Conservation (phyloP, 2,888 invertebrate genomes). For the Standfussiana lucernea region DNA sequence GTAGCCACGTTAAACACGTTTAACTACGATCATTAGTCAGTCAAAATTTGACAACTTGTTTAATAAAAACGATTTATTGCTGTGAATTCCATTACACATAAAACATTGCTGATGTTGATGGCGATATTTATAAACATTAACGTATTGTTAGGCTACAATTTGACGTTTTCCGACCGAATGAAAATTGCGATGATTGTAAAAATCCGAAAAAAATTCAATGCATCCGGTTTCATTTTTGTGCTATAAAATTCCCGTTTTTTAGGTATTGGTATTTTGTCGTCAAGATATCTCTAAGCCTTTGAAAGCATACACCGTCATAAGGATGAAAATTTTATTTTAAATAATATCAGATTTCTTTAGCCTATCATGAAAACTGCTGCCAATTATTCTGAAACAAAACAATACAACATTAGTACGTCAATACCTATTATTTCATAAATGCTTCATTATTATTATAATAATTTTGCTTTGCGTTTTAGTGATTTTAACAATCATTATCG, state of each 20-base stretch:
- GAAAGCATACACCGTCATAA: background rate
- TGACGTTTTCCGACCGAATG: background rate
- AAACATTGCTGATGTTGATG: background rate
- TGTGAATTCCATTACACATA: background rate
- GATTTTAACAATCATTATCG: background rate
- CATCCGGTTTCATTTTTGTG: background rate
- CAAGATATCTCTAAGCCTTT: background rate
- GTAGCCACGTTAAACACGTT: background rate
- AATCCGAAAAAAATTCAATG: background rate
- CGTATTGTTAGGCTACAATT: too few relatives aligned
- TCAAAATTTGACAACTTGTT: constrained; percentile 5
- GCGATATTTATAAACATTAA: background rate
- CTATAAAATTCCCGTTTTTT: background rate
- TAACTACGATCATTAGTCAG: constrained; percentile 4
- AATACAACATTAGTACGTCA: background rate
- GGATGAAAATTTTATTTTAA: background rate
- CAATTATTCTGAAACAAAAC: constrained; percentile 22
- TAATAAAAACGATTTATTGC: background rate
- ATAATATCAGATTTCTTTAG: background rate
- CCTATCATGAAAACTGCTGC: background rate
- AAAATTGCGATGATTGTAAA: background rate
- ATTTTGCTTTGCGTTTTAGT: too few relatives aligned
- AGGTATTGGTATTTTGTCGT: background rate
- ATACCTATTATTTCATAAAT: too few relatives aligned
- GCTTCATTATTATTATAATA: too few relatives aligned